phyloP scores from a whole-genome alignment of 2,113 vertebrate genomes.

The Ceratotherium simum region DNA sequence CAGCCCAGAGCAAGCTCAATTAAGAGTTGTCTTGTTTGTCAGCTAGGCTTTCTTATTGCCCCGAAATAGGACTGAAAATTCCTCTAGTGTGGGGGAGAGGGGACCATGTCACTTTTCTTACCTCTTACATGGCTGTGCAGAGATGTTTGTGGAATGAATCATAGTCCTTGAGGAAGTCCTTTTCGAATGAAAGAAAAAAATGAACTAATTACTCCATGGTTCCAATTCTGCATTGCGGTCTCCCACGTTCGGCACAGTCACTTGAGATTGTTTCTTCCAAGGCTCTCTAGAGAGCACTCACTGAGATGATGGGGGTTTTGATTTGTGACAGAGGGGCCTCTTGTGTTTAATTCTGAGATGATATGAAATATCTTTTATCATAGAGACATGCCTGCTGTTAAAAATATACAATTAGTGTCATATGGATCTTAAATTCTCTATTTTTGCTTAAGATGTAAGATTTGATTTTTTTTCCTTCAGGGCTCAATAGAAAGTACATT shows the following conservation, averaged over 20 bases:
- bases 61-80: background rate
- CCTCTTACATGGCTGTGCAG: conserved; percentile 2
- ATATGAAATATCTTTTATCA: conserved; percentile 59
- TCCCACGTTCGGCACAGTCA: conserved; percentile 10
- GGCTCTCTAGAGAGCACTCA: conserved; percentile 63
- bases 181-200: conserved; percentile 61
- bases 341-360: conserved; percentile 64
- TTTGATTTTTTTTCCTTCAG: conserved; percentile 58
- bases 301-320: conserved; percentile 38
- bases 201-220: conserved; percentile 48
- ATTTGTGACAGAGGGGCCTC: conserved; percentile 60
- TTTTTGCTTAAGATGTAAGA: conserved; percentile 56
- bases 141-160: conserved; percentile 66
- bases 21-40: conserved; percentile 40
- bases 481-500: conserved; percentile 30
- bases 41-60: background rate
- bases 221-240: background rate
- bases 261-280: conserved; percentile 64
- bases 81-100: conserved; percentile 30
- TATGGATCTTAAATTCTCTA: conserved; percentile 56
- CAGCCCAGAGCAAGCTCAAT: background rate
- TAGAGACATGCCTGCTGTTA: conserved; percentile 22
- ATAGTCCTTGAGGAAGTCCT: conserved; percentile 53
- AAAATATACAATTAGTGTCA: conserved; percentile 58
- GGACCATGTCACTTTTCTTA: conserved; percentile 26